Percentiles rank a stretch among this genome's conserved stretches.
Conservation (phyloP, 2,888 invertebrate genomes). For the Oxytorus armatus region DNA sequence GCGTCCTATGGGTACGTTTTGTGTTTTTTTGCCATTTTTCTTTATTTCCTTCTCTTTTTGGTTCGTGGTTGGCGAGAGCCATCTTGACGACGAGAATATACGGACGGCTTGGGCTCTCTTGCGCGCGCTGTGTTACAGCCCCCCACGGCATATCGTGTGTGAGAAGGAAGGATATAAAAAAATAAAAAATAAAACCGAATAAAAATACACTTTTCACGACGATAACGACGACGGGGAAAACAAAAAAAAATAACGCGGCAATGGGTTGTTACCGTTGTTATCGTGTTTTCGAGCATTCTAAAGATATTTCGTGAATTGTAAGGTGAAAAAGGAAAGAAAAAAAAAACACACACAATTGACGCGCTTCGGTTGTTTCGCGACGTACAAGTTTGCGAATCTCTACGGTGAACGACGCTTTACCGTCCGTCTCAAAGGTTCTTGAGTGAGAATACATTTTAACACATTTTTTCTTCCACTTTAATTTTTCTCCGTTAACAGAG, state of each 20-base stretch:
- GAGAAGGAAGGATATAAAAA: neutral
- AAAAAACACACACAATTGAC: no score
- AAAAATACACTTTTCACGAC: slow-evolving; percentile 22
- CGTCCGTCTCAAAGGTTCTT: no score
- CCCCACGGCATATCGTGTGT: slow-evolving; percentile 37
- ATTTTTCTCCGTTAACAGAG: slow-evolving; percentile 13
- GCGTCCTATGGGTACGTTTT: slow-evolving; percentile 25
- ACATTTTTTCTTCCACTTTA: no score
- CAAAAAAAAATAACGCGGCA: slow-evolving; percentile 65
- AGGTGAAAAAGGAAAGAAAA: slow-evolving; percentile 29
- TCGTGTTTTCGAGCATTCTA: slow-evolving; percentile 53
- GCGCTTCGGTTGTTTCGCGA: slow-evolving; percentile 37
- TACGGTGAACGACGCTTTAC: slow-evolving; percentile 48
- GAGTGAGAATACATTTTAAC: no score
- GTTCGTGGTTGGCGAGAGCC: slow-evolving; percentile 74
- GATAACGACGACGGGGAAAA: slow-evolving; percentile 1
- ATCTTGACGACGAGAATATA: slow-evolving; percentile 76
- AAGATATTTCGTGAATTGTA: slow-evolving; percentile 39
- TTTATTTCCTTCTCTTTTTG: slow-evolving; percentile 50
- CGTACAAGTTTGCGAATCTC: slow-evolving; percentile 21
- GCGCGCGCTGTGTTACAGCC: slow-evolving; percentile 60
- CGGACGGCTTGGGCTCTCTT: slow-evolving; percentile 71
- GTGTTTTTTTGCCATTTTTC: slow-evolving; percentile 37
- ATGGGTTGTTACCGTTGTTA: slow-evolving; percentile 72
- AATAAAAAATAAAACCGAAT: slow-evolving; percentile 2